Evolutionary conservation across 2,888 invertebrate species (phyloP).

Genomic region (Mayetiola destructor): DNA sequence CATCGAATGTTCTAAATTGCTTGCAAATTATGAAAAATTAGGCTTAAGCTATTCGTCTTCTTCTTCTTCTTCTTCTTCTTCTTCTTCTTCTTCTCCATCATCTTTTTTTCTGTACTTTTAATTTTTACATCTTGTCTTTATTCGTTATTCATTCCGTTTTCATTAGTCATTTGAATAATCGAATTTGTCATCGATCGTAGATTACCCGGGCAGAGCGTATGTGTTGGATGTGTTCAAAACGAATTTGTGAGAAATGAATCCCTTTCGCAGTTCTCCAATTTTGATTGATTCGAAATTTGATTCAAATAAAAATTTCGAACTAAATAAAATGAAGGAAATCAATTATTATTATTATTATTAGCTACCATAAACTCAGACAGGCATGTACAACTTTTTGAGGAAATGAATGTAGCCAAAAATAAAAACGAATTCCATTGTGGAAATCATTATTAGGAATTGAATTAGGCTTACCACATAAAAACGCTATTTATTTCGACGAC

Average conservation of each 20-base stretch:
- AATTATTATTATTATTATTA: no score
- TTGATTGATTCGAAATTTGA: not conserved
- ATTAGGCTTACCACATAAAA: no score
- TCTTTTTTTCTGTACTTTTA: not conserved
- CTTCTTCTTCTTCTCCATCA: not conserved
- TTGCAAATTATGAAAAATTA: no score
- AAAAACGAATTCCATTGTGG: no score
- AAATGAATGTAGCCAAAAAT: conserved; percentile 13
- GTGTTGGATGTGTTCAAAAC: conserved; percentile 32
- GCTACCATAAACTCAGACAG: conserved; percentile 5
- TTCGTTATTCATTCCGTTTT: not conserved
- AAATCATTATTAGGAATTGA: no score
- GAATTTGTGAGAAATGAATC: conserved; percentile 56
- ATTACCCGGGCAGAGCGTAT: conserved; percentile 37
- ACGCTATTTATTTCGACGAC: no score
- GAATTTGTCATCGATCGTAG: conserved; percentile 27
- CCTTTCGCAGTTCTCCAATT: conserved; percentile 72
- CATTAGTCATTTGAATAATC: not conserved
- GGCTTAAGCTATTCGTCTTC: not conserved
- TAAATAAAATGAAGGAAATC: not conserved
- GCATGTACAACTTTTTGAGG: conserved; percentile 9
- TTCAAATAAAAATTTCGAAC: not conserved
- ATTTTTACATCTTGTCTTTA: not conserved
- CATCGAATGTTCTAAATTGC: no score
- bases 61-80: not conserved